Evolutionary conservation across 2,113 vertebrate species (phyloP), one percentile per base, ranked within the genome.

Genomic region (Grus americana): DNA sequence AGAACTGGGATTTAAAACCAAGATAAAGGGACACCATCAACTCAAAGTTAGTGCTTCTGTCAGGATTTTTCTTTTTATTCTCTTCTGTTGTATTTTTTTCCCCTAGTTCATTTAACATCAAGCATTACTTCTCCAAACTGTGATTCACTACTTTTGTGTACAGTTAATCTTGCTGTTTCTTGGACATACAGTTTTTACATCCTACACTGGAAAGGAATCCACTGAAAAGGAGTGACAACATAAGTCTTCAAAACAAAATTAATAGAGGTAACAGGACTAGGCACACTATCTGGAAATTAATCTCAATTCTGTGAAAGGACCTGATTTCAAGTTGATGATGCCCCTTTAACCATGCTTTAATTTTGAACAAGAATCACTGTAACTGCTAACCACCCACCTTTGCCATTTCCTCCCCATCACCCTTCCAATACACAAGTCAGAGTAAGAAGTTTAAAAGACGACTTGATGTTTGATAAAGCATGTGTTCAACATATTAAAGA

Each of bases 11-110:
- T 85, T 70, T 82, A 85, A 96, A 96, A 88, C 38, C 86, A 94
- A 83, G 86, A 91, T 88, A 96, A 97, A 96, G 87, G 94, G 91
- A 96, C 95, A 97, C 90, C 95, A 96, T 93, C 96, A 97, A 95
- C 96, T 93, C 85, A 78, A 90, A 95, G 70, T 75, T 82, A 57
- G 57, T 29, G 44, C 26, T 75, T 90, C 62, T 76, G 32, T 50
- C n/a, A 34, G 11, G 8, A n/a, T 23, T 50, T 47, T 17, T 4
- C 46, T 68, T 76, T 57, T 63, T 20, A 47, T 49, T 79, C 29
- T 76, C 23, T 93, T 80, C 42, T 76, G 26, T 19, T 30, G 54
- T 55, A 4, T 9, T 71, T 66, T 40, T 26, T 11, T 4, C 12
- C 32, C 11, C 58, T 21, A 81, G 7, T 7, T 79, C 49, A 79